phyloP scores from a whole-genome alignment of 2,797 vertebrate genomes.

The Labeo calbasu region DNA sequence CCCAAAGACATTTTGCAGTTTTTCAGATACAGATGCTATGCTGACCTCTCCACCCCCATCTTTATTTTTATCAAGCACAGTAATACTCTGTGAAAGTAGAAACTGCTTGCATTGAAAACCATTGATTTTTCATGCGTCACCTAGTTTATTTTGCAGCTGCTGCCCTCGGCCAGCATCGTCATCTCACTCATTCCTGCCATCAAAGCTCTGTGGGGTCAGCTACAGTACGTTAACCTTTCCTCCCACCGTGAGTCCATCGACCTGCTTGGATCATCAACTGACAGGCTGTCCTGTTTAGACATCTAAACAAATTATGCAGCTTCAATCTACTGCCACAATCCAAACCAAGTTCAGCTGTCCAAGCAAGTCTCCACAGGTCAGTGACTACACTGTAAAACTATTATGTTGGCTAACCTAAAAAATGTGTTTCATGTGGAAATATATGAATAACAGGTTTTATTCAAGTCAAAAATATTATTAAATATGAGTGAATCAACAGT shows the following conservation, averaged over 20 bases:
- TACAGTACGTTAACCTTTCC: slow-evolving; percentile 29
- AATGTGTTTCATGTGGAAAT: not conserved
- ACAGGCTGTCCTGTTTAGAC: slow-evolving; percentile 23
- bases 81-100: slow-evolving; percentile 36
- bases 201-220: slow-evolving; percentile 42
- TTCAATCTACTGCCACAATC: not conserved
- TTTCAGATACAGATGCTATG: slow-evolving; percentile 45
- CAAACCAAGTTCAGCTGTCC: not conserved
- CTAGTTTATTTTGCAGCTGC: slow-evolving; percentile 55
- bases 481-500: not conserved
- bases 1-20: slow-evolving; percentile 28
- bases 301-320: slow-evolving; percentile 4
- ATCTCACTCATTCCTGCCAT: slow-evolving; percentile 28
- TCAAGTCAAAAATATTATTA: not conserved
- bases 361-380: not conserved
- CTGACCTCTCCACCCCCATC: slow-evolving; percentile 19
- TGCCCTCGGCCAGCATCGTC: slow-evolving; percentile 21
- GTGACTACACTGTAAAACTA: not conserved
- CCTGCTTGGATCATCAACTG: not conserved
- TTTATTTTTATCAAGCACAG: slow-evolving; percentile 25
- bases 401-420: not conserved
- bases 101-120: slow-evolving; percentile 54
- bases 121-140: slow-evolving; percentile 67
- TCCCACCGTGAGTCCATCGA: slow-evolving; percentile 17
- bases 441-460: not conserved